phyloP scores from a whole-genome alignment of 1,140 invertebrate species.

The Trichonephila clavipes region DNA sequence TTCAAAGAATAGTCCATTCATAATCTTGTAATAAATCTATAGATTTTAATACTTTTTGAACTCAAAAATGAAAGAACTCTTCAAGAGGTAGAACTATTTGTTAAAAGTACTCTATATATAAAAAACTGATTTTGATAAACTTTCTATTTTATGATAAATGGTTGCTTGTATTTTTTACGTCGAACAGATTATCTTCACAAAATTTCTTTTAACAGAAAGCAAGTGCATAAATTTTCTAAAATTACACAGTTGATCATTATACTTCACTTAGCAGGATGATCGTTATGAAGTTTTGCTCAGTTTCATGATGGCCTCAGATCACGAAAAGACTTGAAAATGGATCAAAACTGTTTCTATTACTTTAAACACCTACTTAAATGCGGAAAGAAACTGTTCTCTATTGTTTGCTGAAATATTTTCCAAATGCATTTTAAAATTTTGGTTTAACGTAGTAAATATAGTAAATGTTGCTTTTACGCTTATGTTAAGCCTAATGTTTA shows the following conservation, averaged over 20 bases:
- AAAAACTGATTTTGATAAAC: neutral
- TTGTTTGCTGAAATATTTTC: neutral
- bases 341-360: neutral
- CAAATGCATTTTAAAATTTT: neutral
- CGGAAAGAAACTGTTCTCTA: neutral
- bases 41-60: too few relatives aligned
- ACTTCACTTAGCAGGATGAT: neutral
- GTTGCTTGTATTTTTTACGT: neutral
- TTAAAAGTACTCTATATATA: neutral
- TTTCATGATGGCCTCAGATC: constrained; percentile 1
- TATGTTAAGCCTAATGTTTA: too few relatives aligned
- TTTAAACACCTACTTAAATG: neutral
- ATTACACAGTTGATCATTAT: neutral
- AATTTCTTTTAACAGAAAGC: neutral
- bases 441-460: neutral
- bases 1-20: too few relatives aligned
- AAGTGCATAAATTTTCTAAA: neutral
- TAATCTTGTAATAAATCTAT: too few relatives aligned
- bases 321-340: neutral
- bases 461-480: neutral
- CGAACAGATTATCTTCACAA: neutral
- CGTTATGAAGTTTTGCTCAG: neutral
- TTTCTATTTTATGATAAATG: neutral
- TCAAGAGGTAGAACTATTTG: neutral
- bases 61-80: too few relatives aligned